Evolutionary conservation across 1,140 invertebrate genomes (phyloP), one percentile per base, ranked within the genome.

Genomic region (Pemphigus obesinymphae): DNA sequence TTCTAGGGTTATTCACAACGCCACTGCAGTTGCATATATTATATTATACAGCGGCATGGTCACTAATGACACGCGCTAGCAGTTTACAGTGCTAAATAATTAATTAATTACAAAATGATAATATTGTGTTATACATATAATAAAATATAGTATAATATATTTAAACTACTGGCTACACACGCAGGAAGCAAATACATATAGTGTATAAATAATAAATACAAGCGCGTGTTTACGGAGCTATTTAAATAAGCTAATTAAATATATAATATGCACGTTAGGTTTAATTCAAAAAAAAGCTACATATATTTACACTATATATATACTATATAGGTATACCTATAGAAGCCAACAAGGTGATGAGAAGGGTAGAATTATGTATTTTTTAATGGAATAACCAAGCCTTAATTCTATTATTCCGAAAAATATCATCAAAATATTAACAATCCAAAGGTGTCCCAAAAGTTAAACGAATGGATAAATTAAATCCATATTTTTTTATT

Each of bases 191-290:
- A 26, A 68, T 37, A 68, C 7, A 61, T n/a, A n/a, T n/a, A n/a
- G n/a, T n/a, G n/a, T n/a, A 17, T 37, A 68, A 68, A 68, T 68
- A 68, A 34, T n/a, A n/a, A n/a, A n/a, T n/a, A n/a, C n/a, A n/a
- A n/a, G n/a, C n/a, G 63, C 63, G 29, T 68, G n/a, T 37, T 37
- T 34, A 34, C 61, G 61, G 61, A 31, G 61, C 61, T 34, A n/a
- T n/a, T n/a, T n/a, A 63, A 31, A n/a, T n/a, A 63, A 63, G 61
- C 63, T 68, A 68, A 68, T 68, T 68, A 34, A 23, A n/a, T 37
- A 58, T 68, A 37, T 29, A 31, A n/a, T 58, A 5, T 55, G 7
- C 26, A 15, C 15, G 58, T 29, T 55, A 31, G 34, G 10, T 68
- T 68, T 63, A 8, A 29, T 31, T 63, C n/a, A n/a, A 34, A 3